Conservation (phyloP, 2,797 vertebrate species). For the Phaenicophaeus curvirostris region DNA sequence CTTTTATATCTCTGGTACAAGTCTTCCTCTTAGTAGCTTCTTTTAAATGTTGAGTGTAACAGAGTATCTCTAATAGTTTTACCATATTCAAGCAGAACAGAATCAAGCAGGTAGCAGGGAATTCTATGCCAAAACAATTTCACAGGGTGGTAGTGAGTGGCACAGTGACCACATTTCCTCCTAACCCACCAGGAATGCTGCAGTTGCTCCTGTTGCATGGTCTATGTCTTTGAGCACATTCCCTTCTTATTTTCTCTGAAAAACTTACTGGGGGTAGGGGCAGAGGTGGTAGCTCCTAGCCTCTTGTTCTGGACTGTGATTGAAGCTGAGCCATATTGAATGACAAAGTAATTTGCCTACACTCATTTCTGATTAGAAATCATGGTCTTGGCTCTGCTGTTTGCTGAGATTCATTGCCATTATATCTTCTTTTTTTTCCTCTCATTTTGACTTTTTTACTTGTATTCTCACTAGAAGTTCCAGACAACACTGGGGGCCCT, state of each 20-base stretch:
- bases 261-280: background rate
- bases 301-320: background rate
- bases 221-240: background rate
- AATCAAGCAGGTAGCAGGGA: background rate
- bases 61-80: background rate
- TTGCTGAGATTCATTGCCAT: background rate
- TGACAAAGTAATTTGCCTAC: background rate
- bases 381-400: background rate
- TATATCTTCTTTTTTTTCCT: background rate
- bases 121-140: background rate
- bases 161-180: background rate
- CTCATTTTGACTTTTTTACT: background rate
- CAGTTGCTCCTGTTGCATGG: background rate
- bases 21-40: background rate
- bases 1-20: background rate
- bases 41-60: background rate
- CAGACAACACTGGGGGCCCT: background rate
- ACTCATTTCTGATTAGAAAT: background rate
- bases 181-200: background rate
- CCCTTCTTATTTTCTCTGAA: background rate
- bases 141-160: background rate
- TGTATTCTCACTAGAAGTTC: background rate
- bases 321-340: background rate
- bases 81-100: background rate
- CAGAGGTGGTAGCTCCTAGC: background rate